phyloP scores from a whole-genome alignment of 2,797 vertebrate genomes.

The Gymnoscopelus braueri region DNA sequence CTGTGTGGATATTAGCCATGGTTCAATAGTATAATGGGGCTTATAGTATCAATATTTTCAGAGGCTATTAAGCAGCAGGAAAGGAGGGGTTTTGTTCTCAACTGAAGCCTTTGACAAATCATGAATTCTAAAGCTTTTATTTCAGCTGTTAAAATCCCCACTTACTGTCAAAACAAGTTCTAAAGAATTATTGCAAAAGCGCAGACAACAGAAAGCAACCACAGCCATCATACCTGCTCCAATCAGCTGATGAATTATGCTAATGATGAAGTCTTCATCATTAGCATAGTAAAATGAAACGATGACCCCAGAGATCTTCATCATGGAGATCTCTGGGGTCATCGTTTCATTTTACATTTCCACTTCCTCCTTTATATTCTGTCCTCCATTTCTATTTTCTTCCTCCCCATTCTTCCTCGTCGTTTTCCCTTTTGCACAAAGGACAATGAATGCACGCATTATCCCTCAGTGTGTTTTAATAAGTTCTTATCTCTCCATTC shows the following conservation, averaged over 20 bases:
- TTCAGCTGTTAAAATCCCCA: conserved; percentile 42
- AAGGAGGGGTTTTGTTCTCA: conserved; percentile 40
- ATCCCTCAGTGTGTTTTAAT: conserved; percentile 66
- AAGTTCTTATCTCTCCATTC: conserved; percentile 70
- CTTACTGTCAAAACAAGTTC: conserved; percentile 49
- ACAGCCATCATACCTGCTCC: conserved; percentile 43
- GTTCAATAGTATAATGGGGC: conserved; percentile 22
- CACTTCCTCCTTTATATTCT: conserved; percentile 2
- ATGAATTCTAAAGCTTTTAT: conserved; percentile 33
- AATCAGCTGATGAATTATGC: conserved; percentile 36
- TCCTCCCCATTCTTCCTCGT: conserved; percentile 28
- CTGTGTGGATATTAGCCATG: conserved; percentile 29
- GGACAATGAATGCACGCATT: conserved; percentile 54
- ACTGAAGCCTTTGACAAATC: conserved; percentile 34
- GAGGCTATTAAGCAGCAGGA: conserved; percentile 48
- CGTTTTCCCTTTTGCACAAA: conserved; percentile 33
- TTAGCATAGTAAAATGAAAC: too few relatives aligned
- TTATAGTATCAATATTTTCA: conserved; percentile 42
- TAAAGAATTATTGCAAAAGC: conserved; percentile 4
- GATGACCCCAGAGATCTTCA: too few relatives aligned
- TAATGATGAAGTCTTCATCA: too few relatives aligned
- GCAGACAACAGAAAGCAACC: conserved; percentile 45
- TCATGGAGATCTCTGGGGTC: conserved; percentile 25
- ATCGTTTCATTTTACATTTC: conserved; percentile 52
- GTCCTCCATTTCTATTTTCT: conserved; percentile 12